Percentiles rank a stretch among this genome's conserved stretches.
phyloP scores from a whole-genome alignment of 2,888 invertebrate genomes.

The Ophioninae sp. region DNA sequence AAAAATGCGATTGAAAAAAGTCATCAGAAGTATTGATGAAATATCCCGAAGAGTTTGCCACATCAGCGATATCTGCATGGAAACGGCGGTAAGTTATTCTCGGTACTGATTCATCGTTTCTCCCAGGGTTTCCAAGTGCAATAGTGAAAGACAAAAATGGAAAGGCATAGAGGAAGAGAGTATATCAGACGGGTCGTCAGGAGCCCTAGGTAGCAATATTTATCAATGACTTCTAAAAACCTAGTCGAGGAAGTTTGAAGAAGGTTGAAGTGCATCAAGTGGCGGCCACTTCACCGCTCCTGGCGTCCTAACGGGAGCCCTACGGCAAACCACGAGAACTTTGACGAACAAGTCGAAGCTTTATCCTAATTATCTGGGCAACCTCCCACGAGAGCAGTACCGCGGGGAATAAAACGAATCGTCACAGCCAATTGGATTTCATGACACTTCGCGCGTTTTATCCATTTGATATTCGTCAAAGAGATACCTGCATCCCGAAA shows the following conservation, averaged over 20 bases:
- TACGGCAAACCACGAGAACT: neutral
- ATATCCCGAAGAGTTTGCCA: neutral
- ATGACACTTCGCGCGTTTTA: neutral
- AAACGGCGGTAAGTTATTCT: conserved; percentile 8
- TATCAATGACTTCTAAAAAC: conserved; percentile 49
- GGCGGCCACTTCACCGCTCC: conserved; percentile 32
- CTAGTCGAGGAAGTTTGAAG: neutral
- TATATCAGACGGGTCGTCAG: conserved; percentile 12
- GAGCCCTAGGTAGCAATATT: conserved; percentile 24
- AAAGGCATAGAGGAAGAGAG: neutral
- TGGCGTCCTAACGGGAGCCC: neutral
- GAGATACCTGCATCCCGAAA: neutral
- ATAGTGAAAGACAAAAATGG: conserved; percentile 26
- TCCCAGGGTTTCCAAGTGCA: conserved; percentile 12
- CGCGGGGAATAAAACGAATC: neutral
- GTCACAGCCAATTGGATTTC: neutral
- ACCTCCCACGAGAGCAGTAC: neutral
- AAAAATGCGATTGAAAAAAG: too few relatives aligned
- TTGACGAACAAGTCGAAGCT: neutral
- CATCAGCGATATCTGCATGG: neutral
- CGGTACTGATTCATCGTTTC: conserved; percentile 18
- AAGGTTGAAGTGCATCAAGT: conserved; percentile 29
- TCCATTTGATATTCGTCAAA: neutral
- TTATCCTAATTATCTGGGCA: neutral
- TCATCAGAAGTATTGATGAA: neutral